These are phyloP conservation scores for Alentia gelatinosa DNA, from an alignment of 2,888 invertebrate species.

Conservation along the genomic window DNA sequence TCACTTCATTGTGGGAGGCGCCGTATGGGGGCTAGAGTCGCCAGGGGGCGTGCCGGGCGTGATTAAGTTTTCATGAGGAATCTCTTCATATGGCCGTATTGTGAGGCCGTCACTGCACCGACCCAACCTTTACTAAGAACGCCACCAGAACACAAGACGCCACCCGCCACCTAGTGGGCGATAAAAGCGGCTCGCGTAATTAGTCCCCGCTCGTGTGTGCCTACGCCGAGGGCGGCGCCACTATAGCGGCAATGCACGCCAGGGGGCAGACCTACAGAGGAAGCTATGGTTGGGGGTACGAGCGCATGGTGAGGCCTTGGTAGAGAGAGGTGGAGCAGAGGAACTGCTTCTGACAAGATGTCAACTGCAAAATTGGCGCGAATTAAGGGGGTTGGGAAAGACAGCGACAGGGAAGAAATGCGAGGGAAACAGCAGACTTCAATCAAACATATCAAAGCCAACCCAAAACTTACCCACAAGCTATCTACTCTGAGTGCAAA, in stretches of 20 bases:
- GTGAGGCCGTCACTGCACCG: neutral
- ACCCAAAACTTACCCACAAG: too few species aligned
- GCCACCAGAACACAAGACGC: neutral
- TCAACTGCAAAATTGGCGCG: neutral
- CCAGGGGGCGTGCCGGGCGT: neutral
- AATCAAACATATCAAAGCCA: neutral
- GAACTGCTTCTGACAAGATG: neutral
- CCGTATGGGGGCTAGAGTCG: neutral
- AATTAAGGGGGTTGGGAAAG: neutral
- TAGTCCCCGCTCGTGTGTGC: neutral
- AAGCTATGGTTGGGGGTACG: too few species aligned
- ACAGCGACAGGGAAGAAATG: neutral
- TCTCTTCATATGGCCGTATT: neutral
- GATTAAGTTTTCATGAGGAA: neutral
- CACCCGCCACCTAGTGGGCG: neutral
- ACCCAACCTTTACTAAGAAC: neutral
- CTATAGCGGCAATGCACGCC: neutral
- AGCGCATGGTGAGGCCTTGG: neutral
- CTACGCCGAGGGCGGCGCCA: constrained; percentile 6
- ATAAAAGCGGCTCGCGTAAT: neutral
- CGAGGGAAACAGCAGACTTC: neutral
- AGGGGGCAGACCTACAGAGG: neutral
- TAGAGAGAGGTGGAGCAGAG: neutral
- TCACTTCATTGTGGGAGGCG: too few species aligned
- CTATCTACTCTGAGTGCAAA: too few species aligned